phyloP scores from a whole-genome alignment of 2,797 vertebrate genomes.

The Liasis olivaceus region DNA sequence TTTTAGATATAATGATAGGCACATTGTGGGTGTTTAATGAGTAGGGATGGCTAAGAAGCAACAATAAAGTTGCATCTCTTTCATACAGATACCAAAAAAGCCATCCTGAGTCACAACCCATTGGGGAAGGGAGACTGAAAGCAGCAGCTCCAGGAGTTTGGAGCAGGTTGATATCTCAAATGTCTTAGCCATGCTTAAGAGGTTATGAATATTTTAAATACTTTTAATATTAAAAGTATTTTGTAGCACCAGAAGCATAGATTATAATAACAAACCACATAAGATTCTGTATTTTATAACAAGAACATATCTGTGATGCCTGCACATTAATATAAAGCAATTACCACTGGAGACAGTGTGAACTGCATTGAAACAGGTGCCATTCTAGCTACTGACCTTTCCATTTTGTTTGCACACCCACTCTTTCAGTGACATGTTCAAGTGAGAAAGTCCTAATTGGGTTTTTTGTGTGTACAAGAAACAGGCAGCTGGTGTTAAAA shows the following conservation, averaged over 20 bases:
- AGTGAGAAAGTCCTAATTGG: neutral
- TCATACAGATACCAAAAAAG: conserved; percentile 6
- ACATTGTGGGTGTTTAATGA: conserved; percentile 7
- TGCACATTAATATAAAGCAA: neutral
- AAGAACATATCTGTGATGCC: neutral
- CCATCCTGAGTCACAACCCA: conserved; percentile 11
- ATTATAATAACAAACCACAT: neutral
- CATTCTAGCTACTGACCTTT: neutral
- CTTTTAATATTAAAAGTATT: neutral
- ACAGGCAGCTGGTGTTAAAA: neutral
- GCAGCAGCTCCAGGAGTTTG: neutral
- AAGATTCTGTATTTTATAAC: neutral
- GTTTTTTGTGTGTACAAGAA: neutral
- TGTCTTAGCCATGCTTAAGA: neutral
- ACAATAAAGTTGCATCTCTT: neutral
- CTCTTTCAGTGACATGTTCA: neutral
- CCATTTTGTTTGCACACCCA: neutral
- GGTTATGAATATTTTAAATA: neutral
- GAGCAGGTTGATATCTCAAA: neutral
- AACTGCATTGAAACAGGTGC: conserved; percentile 18
- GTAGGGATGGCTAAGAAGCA: neutral
- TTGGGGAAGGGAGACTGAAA: neutral
- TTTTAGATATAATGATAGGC: neutral
- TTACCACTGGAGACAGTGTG: neutral
- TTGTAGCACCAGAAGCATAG: neutral